Base-by-base conservation (phyloP, 1,140 invertebrate species). In the Solenopsis fugax region DNA sequence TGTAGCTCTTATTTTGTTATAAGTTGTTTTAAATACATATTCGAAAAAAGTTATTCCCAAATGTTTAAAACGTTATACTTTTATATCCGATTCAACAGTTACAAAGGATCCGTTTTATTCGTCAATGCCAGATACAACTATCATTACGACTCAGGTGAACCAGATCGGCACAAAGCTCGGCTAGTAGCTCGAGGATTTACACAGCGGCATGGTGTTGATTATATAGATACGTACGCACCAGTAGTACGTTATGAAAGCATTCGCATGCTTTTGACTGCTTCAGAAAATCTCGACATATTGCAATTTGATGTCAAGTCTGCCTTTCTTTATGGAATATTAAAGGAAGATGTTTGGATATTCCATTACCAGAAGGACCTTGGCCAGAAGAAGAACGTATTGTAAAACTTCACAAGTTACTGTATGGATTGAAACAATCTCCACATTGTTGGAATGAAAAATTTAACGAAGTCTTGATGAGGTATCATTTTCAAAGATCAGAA, bases 271-370 rank as follows among this genome's bases (percentile, higher is more conserved):
- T 29, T 89, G 0, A 0, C 80, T 18, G 54, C 72, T 6, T 24
- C 62, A 64, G 45, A 50, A 37, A 56, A 86, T 0, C 69, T 45
- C 18, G 71, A 88, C 34, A 87, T 89, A 13, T 0, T 37, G 0
- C 48, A 84, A 4, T 89, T 89, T n/a, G 72, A 89, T 41, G 77
- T 89, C 10, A 89, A 86, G 37, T 86, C 87, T 21, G 85, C 85
- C 0, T 86, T 86, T 50, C 50, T 89, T 3, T 73, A 86, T 48
- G 80, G 18, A 6, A 58, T 0, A 3, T 18, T 77, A 29, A 5
- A 62, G 45, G 75, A 77, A 29, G 58, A 69, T 13, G 48, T 69
- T 16, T 69, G 67, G 67, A 50, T 2, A 2, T 29, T n/a, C 12
- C 24, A 24, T 10, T 69, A 48, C 41, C 65, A 0, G 12, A 69